Evolutionary conservation across 2,113 vertebrate species (phyloP).

Genomic region (Glareola pratincola): DNA sequence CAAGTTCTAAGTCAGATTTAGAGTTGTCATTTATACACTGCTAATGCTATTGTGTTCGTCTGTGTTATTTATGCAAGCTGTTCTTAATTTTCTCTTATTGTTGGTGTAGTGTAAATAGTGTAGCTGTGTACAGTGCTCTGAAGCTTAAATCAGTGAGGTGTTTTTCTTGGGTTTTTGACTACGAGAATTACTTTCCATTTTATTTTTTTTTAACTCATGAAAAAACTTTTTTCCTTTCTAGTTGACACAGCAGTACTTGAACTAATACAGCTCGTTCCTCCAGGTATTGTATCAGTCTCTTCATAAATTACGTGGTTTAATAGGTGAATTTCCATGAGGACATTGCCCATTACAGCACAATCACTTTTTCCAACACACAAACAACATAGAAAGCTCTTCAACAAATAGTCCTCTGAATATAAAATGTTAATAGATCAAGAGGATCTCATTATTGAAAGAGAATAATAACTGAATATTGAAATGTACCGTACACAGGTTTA

Average conservation of each 20-base stretch:
- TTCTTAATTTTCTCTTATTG: neutral
- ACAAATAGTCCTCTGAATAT: constrained; percentile 12
- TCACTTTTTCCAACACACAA: constrained; percentile 4
- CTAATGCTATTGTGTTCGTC: neutral
- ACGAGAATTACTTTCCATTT: neutral
- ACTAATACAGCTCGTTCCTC: constrained; percentile 89
- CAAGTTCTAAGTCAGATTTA: neutral
- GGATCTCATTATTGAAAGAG: constrained; percentile 23
- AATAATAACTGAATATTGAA: constrained; percentile 41
- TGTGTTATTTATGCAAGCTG: neutral
- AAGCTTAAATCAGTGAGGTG: neutral
- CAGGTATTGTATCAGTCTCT: constrained; percentile 80
- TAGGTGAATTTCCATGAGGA: constrained; percentile 42
- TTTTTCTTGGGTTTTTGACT: neutral
- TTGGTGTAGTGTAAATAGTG: neutral
- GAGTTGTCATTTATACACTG: neutral
- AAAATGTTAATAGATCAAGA: constrained; percentile 52
- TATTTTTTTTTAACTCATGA: constrained; percentile 20
- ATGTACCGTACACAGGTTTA: neutral
- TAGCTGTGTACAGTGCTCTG: neutral
- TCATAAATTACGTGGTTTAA: constrained; percentile 32
- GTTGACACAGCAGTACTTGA: constrained; percentile 91
- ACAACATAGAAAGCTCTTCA: constrained; percentile 39
- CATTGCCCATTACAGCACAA: constrained; percentile 9
- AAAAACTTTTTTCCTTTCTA: constrained; percentile 69